A percentile compares a stretch with the other conserved stretches of the same genome.
phyloP scores from a whole-genome alignment of 2,888 invertebrate genomes.

The Stegophylla sp. region DNA sequence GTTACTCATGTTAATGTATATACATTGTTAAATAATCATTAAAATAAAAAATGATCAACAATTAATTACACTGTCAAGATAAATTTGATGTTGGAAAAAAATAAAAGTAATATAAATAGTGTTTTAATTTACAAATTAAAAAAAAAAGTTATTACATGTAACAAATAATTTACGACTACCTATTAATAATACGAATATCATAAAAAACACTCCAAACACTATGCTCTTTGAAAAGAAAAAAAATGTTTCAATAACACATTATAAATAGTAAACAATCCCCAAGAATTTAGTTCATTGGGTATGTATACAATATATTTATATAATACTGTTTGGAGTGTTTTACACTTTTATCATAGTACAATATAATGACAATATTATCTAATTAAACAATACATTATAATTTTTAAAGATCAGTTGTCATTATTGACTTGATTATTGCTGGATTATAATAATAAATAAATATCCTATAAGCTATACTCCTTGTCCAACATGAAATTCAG shows the following conservation, averaged over 20 bases:
- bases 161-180: constrained; percentile 17
- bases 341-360: not conserved
- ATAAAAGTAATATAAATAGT: constrained; percentile 24
- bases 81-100: constrained; percentile 29
- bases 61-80: not conserved
- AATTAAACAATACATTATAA: not conserved
- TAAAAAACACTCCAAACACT: not conserved
- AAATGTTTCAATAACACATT: constrained; percentile 12
- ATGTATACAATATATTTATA: constrained; percentile 5
- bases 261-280: constrained; percentile 1
- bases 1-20: constrained; percentile 4
- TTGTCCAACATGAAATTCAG: not conserved
- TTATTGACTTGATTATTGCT: constrained; percentile 26
- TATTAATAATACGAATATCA: constrained; percentile 31
- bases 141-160: constrained; percentile 28
- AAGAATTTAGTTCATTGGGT: not conserved
- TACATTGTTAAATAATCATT: constrained; percentile 31
- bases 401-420: not conserved
- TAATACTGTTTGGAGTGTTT: constrained; percentile 3
- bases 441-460: constrained; percentile 6
- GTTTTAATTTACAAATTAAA: constrained; percentile 16
- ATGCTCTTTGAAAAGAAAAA: not conserved
- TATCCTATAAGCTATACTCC: not conserved
- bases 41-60: constrained; percentile 32
- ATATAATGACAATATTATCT: not conserved